Evolutionary conservation across 2,797 vertebrate species (phyloP).

Genomic region (Labroides dimidiatus): DNA sequence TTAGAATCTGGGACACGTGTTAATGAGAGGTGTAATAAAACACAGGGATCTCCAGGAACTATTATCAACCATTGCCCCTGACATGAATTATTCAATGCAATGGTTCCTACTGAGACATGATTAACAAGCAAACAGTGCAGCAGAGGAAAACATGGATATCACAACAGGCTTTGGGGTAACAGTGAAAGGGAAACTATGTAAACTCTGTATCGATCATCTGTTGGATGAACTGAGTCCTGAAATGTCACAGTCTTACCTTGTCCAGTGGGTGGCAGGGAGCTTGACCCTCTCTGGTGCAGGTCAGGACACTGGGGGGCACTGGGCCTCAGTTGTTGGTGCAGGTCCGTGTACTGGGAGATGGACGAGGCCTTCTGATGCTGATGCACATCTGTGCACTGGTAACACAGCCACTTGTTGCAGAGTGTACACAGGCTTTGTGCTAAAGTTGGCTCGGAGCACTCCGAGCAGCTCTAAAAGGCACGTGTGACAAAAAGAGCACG

Average conservation of each 20-base stretch:
- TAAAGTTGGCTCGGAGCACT: conserved; percentile 82
- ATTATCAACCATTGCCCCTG: conserved; percentile 60
- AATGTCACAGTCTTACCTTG: conserved; percentile 68
- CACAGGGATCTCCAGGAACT: conserved; percentile 64
- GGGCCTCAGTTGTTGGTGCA: conserved; percentile 72
- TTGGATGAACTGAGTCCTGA: conserved; percentile 9
- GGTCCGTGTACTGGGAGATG: conserved; percentile 67
- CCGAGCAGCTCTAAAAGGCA: conserved; percentile 80
- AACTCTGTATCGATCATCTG: conserved; percentile 13
- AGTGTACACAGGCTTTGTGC: conserved; percentile 86
- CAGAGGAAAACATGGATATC: conserved; percentile 32
- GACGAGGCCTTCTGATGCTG: conserved; percentile 75
- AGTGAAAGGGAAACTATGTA: conserved; percentile 12
- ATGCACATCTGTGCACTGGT: conserved; percentile 86
- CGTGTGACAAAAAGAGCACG: conserved; percentile 45
- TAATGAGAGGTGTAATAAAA: conserved; percentile 74
- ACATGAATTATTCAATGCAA: conserved; percentile 77
- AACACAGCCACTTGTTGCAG: conserved; percentile 89
- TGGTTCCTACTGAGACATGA: conserved; percentile 53
- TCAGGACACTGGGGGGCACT: conserved; percentile 66
- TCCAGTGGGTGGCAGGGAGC: conserved; percentile 69
- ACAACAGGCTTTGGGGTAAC: conserved; percentile 20
- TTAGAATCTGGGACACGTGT: conserved; percentile 77
- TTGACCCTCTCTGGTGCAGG: conserved; percentile 72
- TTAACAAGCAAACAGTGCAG: conserved; percentile 57